Percentiles rank a stretch among this genome's conserved stretches.
phyloP scores from a whole-genome alignment of 2,888 invertebrate genomes.

The Nyleta sp. region DNA sequence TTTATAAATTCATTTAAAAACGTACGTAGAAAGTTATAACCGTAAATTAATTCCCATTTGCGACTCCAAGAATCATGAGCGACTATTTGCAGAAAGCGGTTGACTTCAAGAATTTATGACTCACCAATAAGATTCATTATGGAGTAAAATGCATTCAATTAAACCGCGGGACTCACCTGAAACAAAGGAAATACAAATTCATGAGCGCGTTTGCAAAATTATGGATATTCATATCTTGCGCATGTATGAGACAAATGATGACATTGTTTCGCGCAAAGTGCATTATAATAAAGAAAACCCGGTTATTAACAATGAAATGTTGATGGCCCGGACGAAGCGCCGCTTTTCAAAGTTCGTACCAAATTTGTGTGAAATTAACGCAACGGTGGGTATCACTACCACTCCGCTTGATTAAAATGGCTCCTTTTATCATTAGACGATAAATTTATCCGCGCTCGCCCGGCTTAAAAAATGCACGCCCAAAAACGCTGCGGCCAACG shows the following conservation, averaged over 20 bases:
- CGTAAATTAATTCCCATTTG: too few relatives aligned
- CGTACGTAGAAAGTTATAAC: too few relatives aligned
- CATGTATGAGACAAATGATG: not conserved
- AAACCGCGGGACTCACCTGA: conserved; percentile 27
- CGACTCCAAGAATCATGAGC: too few relatives aligned
- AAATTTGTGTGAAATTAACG: conserved; percentile 20
- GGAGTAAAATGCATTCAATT: conserved; percentile 5
- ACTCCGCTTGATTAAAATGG: conserved; percentile 36
- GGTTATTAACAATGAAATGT: conserved; percentile 8
- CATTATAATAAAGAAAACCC: conserved; percentile 4
- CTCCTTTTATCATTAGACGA: conserved; percentile 31
- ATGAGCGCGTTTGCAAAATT: conserved; percentile 1
- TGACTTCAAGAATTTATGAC: conserved; percentile 3
- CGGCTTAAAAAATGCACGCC: conserved; percentile 5
- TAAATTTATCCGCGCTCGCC: conserved; percentile 8
- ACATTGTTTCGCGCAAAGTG: conserved; percentile 9
- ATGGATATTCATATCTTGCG: not conserved
- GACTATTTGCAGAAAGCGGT: too few relatives aligned
- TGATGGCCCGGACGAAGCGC: not conserved
- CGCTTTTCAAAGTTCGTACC: conserved; percentile 25
- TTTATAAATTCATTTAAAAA: too few relatives aligned
- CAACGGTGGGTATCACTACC: conserved; percentile 5
- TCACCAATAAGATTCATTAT: conserved; percentile 12
- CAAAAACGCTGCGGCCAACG: too few relatives aligned
- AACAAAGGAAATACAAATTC: conserved; percentile 25